Percentiles rank a stretch among this genome's conserved stretches.
phyloP scores from a whole-genome alignment of 2,888 invertebrate genomes.

The Cephus pulcher region DNA sequence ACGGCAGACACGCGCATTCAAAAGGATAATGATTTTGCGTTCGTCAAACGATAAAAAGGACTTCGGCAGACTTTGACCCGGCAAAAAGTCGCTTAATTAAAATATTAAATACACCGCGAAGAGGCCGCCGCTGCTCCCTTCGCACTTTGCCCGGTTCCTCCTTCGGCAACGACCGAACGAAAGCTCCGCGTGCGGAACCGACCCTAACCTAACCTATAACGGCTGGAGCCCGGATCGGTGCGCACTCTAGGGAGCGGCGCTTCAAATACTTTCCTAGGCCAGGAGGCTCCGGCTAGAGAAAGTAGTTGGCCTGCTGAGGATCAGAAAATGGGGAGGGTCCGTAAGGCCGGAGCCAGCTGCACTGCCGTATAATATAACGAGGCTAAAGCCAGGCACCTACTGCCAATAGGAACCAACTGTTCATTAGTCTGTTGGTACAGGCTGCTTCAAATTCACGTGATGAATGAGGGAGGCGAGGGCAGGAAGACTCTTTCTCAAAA shows the following conservation, averaged over 20 bases:
- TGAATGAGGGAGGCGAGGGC: neutral
- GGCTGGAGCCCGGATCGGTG: neutral
- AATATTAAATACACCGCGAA: neutral
- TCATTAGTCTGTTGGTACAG: slow-evolving; percentile 55
- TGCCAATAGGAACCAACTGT: slow-evolving; percentile 63
- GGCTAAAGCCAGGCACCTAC: slow-evolving; percentile 55
- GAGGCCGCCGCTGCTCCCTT: slow-evolving; percentile 1
- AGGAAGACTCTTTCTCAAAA: too few relatives aligned
- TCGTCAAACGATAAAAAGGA: too few relatives aligned
- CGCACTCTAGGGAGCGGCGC: neutral
- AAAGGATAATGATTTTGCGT: too few relatives aligned
- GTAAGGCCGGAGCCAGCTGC: slow-evolving; percentile 54
- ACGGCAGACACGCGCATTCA: slow-evolving; percentile 1
- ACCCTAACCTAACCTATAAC: too few relatives aligned
- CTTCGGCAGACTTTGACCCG: too few relatives aligned
- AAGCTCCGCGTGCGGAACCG: too few relatives aligned
- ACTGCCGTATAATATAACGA: slow-evolving; percentile 53
- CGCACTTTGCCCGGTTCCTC: neutral
- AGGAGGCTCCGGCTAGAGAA: slow-evolving; percentile 4
- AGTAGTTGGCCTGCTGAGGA: slow-evolving; percentile 14
- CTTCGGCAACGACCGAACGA: too few relatives aligned
- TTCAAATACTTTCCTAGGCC: slow-evolving; percentile 1
- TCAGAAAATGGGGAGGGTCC: slow-evolving; percentile 26
- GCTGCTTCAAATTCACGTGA: neutral
- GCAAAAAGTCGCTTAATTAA: neutral